phyloP scores from a whole-genome alignment of 2,797 vertebrate species.

The Columba guinea region DNA sequence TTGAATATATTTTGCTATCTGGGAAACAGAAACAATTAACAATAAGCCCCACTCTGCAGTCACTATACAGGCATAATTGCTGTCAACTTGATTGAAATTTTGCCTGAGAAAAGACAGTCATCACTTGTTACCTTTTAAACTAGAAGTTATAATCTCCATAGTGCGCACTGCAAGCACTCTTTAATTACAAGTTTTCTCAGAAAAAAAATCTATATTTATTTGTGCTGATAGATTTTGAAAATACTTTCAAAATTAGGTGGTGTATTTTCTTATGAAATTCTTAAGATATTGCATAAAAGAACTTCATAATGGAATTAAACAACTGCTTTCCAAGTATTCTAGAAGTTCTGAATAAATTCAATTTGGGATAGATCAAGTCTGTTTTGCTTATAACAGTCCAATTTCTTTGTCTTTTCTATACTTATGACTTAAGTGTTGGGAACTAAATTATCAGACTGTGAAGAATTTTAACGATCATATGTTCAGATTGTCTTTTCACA shows the following conservation, averaged over 20 bases:
- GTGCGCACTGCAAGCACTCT: background rate
- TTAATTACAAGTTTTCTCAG: background rate
- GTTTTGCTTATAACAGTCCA: background rate
- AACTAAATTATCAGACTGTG: background rate
- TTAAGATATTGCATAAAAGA: background rate
- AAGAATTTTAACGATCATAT: background rate
- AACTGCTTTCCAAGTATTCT: background rate
- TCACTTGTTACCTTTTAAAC: slow-evolving; percentile 2
- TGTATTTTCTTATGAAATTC: background rate
- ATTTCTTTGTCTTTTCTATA: background rate
- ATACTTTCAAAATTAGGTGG: background rate
- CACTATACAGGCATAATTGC: slow-evolving; percentile 34
- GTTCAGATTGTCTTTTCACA: background rate
- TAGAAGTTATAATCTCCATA: background rate
- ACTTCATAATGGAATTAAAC: background rate
- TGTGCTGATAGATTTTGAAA: background rate
- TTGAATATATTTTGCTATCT: slow-evolving; percentile 12
- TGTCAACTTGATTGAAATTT: slow-evolving; percentile 57
- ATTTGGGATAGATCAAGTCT: background rate
- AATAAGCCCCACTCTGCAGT: slow-evolving; percentile 21
- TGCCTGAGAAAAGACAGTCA: background rate
- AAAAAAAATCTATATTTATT: background rate
- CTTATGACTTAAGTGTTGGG: background rate
- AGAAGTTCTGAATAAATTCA: background rate
- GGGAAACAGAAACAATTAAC: slow-evolving; percentile 46